phyloP scores from a whole-genome alignment of 2,113 vertebrate species.

The Agapornis roseicollis region DNA sequence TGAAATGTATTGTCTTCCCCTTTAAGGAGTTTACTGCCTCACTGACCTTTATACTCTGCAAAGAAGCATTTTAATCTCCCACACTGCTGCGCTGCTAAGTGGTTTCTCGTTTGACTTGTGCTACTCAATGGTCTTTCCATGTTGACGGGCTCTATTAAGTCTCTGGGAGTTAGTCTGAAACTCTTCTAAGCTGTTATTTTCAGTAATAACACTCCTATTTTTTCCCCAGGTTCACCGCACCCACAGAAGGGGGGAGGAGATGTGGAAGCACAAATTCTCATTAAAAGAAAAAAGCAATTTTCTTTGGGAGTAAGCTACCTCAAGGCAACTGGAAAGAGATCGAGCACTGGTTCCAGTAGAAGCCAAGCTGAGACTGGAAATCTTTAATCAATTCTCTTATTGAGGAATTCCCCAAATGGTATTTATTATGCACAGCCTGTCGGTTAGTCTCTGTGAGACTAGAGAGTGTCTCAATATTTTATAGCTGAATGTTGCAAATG shows the following conservation, averaged over 20 bases:
- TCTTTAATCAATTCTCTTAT: background rate
- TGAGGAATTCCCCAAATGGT: background rate
- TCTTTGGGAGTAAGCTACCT: background rate
- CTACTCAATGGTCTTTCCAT: slow-evolving; percentile 63
- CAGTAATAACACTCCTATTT: slow-evolving; percentile 42
- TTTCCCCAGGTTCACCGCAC: background rate
- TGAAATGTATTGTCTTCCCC: slow-evolving; percentile 61
- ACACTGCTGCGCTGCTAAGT: slow-evolving; percentile 59
- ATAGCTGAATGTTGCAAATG: background rate
- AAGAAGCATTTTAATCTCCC: slow-evolving; percentile 71
- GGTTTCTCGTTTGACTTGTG: slow-evolving; percentile 71
- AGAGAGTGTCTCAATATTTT: background rate
- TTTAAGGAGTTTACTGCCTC: slow-evolving; percentile 71
- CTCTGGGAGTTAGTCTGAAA: slow-evolving; percentile 42
- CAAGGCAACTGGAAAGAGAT: background rate
- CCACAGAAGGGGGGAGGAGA: slow-evolving; percentile 19
- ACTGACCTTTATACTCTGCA: slow-evolving; percentile 74
- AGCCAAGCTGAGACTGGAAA: background rate
- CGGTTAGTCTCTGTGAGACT: background rate
- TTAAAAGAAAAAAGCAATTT: slow-evolving; percentile 21
- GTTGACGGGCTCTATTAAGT: slow-evolving; percentile 68
- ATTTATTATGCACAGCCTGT: background rate
- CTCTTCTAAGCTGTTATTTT: slow-evolving; percentile 52
- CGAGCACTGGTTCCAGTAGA: background rate
- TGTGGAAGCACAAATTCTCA: background rate